Base-by-base conservation (phyloP, 1,140 invertebrate species). In the Euura lappo region DNA sequence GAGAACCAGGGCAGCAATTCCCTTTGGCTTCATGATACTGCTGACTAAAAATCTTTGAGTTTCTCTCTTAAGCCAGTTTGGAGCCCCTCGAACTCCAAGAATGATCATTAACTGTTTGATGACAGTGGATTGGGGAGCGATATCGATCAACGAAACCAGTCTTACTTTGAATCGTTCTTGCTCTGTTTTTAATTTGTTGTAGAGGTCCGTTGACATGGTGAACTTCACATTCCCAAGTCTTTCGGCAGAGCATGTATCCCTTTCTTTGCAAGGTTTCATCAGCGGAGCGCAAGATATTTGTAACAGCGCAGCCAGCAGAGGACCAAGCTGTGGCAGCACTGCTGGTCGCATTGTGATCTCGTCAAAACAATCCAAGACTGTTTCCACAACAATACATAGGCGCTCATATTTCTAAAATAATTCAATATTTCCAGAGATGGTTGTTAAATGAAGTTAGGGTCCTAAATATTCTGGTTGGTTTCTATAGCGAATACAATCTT, bases 21-120 rank as follows among this genome's bases (percentile, higher is more conserved):
- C 93, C 79, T 91, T 89, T 2, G 90, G 80, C 76, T 88, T 83
- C 65, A 89, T 81, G 42, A 94, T 83, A 70, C 88, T 87, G 42
- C 88, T 79, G 45, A 90, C 90, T 74, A 95, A 82, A 77, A 91
- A 90, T 69, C 89, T 89, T 68, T 88, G 87, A 75, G 93, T 90
- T n/a, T 87, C 82, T 82, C 84, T 87, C 77, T 89, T 90, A 65
- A 94, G 86, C 91, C 93, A 95, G 6, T 78, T 79, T 28, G 93
- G 93, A 51, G 91, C 84, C 51, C 88, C 86, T 77, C 81, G 79
- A 6, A 88, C 81, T 79, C 92, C 91, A 82, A 92, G 90, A 68
- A 94, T 85, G 42, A 93, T 80, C 87, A 95, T 89, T 8, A 94
- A 86, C 86, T 94, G 93, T 84, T 91, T 92, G 75, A 94, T 91